phyloP scores from a whole-genome alignment of 2,888 invertebrate genomes.

The Caenorhabditis uteleia region DNA sequence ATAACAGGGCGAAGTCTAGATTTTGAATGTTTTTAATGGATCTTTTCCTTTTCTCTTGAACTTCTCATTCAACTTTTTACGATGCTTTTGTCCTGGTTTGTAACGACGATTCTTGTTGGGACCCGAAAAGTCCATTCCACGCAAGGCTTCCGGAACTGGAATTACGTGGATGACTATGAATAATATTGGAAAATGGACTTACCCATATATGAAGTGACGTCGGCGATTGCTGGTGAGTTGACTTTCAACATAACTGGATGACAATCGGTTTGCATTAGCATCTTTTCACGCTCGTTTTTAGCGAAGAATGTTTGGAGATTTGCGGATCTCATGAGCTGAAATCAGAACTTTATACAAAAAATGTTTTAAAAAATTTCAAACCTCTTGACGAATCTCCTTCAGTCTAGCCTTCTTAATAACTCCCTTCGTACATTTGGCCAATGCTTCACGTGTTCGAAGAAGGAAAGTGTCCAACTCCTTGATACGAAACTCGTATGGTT shows the following conservation, averaged over 20 bases:
- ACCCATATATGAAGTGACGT: conserved; percentile 67
- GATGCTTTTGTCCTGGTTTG: conserved; percentile 40
- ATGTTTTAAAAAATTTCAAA: conserved; percentile 73
- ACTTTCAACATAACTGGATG: conserved; percentile 57
- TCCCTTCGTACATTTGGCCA: conserved; percentile 89
- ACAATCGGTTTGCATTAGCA: conserved; percentile 61
- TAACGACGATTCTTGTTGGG: conserved; percentile 26
- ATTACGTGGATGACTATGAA: too few relatives aligned
- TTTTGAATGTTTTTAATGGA: conserved; percentile 59
- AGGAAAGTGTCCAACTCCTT: conserved; percentile 95
- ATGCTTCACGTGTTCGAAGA: conserved; percentile 91
- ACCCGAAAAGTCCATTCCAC: conserved; percentile 53
- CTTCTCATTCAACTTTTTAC: conserved; percentile 49
- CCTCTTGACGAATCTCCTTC: conserved; percentile 92
- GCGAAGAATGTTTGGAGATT: conserved; percentile 57
- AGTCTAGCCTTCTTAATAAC: conserved; percentile 91
- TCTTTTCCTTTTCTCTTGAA: conserved; percentile 51
- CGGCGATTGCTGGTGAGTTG: conserved; percentile 61
- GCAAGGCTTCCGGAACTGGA: conserved; percentile 64
- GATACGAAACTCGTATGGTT: conserved; percentile 89
- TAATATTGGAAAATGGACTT: background rate
- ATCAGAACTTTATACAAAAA: background rate
- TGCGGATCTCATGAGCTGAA: conserved; percentile 45
- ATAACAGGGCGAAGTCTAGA: conserved; percentile 22
- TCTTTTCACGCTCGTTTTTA: conserved; percentile 63